These are phyloP conservation scores for Haliaeetus leucogaster DNA, from an alignment of 2,113 vertebrate genomes.

Conservation along the genomic window DNA sequence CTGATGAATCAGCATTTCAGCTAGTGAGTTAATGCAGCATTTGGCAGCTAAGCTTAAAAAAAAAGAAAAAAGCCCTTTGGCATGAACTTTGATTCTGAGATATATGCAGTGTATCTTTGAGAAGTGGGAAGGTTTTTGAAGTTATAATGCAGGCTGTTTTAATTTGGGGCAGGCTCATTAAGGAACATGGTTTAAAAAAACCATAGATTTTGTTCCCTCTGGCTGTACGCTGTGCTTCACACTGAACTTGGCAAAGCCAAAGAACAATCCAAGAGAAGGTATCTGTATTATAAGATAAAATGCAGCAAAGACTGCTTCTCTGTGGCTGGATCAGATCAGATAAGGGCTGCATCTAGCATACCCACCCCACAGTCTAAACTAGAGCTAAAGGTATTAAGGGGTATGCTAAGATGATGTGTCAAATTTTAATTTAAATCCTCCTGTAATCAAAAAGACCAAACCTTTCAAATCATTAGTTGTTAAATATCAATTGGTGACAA, in stretches of 20 bases:
- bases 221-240: background rate
- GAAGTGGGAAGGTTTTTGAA: slow-evolving; percentile 36
- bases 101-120: background rate
- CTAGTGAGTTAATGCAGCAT: slow-evolving; percentile 32
- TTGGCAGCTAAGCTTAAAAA: slow-evolving; percentile 22
- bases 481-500: background rate
- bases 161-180: slow-evolving; percentile 56
- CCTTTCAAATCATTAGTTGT: background rate
- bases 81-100: slow-evolving; percentile 42
- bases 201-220: slow-evolving; percentile 31
- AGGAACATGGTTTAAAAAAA: slow-evolving; percentile 9
- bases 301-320: background rate
- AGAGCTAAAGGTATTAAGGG: background rate
- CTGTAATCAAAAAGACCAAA: background rate
- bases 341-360: background rate
- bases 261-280: background rate
- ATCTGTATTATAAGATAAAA: slow-evolving; percentile 18
- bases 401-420: background rate
- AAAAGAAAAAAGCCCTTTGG: slow-evolving; percentile 34
- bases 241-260: slow-evolving; percentile 11
- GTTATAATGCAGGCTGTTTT: slow-evolving; percentile 19
- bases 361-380: background rate
- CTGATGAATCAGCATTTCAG: slow-evolving; percentile 60
- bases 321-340: background rate
- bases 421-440: background rate